phyloP scores from a whole-genome alignment of 2,888 invertebrate genomes.

The Rutpela maculata region DNA sequence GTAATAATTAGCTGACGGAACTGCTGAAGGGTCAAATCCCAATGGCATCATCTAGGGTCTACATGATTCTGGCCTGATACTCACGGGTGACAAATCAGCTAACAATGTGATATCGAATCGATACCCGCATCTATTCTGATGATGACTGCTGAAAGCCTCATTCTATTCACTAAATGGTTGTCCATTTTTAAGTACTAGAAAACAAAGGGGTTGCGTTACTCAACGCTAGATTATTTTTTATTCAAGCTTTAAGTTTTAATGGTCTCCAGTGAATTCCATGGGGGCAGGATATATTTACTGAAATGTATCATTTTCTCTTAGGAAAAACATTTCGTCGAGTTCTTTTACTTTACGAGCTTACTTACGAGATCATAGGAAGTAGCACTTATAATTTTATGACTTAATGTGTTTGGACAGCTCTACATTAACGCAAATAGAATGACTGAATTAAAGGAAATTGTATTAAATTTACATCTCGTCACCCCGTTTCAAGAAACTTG shows the following conservation, averaged over 20 bases:
- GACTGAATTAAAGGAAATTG: neutral
- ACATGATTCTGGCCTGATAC: constrained; percentile 46
- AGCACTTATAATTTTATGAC: neutral
- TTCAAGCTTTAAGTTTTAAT: neutral
- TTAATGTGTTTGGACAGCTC: neutral
- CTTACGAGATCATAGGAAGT: neutral
- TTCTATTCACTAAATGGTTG: constrained; percentile 14
- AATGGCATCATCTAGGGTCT: constrained; percentile 48
- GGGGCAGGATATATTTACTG: neutral
- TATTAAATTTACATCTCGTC: no score
- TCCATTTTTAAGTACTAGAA: constrained; percentile 26
- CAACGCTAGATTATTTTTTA: constrained; percentile 10
- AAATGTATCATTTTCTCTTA: neutral
- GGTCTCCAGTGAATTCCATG: neutral
- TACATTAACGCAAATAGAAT: neutral
- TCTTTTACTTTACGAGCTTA: neutral
- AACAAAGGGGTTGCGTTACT: neutral
- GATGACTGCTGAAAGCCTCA: constrained; percentile 20
- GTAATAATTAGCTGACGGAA: constrained; percentile 55
- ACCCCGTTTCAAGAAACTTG: no score
- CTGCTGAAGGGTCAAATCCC: constrained; percentile 54
- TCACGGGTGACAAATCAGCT: constrained; percentile 51
- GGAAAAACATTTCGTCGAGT: neutral
- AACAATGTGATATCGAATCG: constrained; percentile 32
- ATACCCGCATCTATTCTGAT: constrained; percentile 35